Evolutionary conservation across 2,113 vertebrate species (phyloP).

Genomic region (Pedetes capensis): DNA sequence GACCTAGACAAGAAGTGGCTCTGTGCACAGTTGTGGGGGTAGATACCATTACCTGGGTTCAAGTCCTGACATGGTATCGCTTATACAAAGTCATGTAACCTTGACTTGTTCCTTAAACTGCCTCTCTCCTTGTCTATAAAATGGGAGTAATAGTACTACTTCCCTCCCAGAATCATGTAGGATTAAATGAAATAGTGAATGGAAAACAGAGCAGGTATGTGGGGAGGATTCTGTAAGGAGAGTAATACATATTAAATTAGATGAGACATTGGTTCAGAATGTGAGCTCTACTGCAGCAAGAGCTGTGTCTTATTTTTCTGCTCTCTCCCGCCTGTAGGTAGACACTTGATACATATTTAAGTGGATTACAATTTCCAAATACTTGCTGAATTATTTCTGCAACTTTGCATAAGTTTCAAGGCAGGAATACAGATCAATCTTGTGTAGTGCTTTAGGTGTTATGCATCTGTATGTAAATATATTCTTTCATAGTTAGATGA

Average conservation of each 20-base stretch:
- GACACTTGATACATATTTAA: not conserved
- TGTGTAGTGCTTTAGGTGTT: not conserved
- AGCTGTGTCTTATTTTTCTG: not conserved
- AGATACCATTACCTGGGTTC: not conserved
- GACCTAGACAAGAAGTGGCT: not conserved
- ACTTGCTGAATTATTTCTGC: not conserved
- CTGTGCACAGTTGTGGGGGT: not conserved
- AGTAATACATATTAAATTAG: not conserved
- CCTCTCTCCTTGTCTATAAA: not conserved
- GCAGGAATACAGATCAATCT: not conserved
- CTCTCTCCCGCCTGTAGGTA: not conserved
- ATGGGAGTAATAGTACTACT: not conserved
- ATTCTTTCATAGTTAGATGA: not conserved
- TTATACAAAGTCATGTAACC: not conserved
- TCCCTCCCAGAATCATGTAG: not conserved
- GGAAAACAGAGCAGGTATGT: not conserved
- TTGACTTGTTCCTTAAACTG: not conserved
- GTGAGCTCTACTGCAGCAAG: too few relatives aligned
- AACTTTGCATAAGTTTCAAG: not conserved
- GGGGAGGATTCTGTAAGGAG: not conserved
- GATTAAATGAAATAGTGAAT: not conserved
- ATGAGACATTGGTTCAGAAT: not conserved
- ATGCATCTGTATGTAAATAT: not conserved
- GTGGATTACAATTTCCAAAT: not conserved
- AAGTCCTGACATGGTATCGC: not conserved